A percentile compares a stretch with the other conserved stretches of the same genome.
These are phyloP conservation scores for Tragelaphus buxtoni DNA, from an alignment of 2,113 vertebrate species.

Conservation along the genomic window DNA sequence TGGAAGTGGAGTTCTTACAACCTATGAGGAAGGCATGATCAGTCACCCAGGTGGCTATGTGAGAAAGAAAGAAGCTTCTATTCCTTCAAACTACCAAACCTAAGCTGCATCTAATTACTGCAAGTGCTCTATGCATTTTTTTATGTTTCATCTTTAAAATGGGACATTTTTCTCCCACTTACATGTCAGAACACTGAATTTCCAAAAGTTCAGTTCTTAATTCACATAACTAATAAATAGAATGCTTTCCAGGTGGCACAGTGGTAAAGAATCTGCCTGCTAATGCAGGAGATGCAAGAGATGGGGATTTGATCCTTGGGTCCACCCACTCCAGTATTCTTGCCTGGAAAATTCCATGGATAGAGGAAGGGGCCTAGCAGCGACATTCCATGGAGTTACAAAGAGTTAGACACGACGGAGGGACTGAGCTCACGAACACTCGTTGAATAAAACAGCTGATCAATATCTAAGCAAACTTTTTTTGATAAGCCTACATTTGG, in stretches of 20 bases:
- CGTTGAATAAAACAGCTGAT: not conserved
- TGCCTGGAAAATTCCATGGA: not conserved
- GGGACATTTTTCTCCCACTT: not conserved
- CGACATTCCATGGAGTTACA: not conserved
- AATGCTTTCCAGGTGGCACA: not conserved
- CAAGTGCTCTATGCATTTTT: not conserved
- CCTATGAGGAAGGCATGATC: rapidly evolving
- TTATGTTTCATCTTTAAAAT: not conserved
- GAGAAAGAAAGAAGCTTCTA: not conserved
- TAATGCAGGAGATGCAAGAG: not conserved
- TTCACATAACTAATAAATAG: not conserved
- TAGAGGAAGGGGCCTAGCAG: not conserved
- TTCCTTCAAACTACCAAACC: not conserved
- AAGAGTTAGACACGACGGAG: not conserved
- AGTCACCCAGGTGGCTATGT: rapidly evolving
- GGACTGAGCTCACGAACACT: not conserved
- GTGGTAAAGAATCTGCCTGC: not conserved
- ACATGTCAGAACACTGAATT: not conserved
- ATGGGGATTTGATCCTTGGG: not conserved
- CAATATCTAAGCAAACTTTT: not conserved
- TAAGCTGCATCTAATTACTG: not conserved
- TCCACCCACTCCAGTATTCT: not conserved
- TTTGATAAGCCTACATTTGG: not conserved
- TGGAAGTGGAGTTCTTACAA: not conserved
- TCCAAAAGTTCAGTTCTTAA: not conserved